Conservation (phyloP, 1,140 invertebrate species). For the Drosophila busckii region DNA sequence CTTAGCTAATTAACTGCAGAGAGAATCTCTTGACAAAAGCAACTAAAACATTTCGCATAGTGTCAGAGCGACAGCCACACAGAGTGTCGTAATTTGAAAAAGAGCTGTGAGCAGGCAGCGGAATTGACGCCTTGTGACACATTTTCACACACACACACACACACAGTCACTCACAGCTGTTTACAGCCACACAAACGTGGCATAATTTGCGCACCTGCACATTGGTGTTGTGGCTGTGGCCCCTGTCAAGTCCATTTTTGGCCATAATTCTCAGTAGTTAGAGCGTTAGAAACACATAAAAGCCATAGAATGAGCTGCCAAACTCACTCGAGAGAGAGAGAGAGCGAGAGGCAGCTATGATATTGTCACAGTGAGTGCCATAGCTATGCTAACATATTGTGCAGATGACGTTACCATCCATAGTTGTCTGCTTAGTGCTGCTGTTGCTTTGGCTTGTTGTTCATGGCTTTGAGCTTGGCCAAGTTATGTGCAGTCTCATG, state of each 20-base stretch:
- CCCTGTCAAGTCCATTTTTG: slow-evolving; percentile 16
- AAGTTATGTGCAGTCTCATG: too few relatives aligned
- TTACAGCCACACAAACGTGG: too few relatives aligned
- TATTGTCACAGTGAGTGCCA: slow-evolving; percentile 37
- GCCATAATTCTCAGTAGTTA: slow-evolving; percentile 23
- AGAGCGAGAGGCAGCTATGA: slow-evolving; percentile 13
- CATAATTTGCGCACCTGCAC: slow-evolving; percentile 24
- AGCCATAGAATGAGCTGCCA: slow-evolving; percentile 62
- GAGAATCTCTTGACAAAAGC: slow-evolving; percentile 1
- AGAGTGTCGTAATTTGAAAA: slow-evolving; percentile 43
- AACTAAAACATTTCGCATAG: too few relatives aligned
- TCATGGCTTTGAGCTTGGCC: background rate
- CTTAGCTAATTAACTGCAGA: slow-evolving; percentile 52
- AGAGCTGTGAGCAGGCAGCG: slow-evolving; percentile 12
- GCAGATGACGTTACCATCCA: slow-evolving; percentile 38
- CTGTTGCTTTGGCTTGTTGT: background rate
- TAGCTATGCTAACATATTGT: slow-evolving; percentile 66
- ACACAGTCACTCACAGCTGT: too few relatives aligned
- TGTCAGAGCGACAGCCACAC: too few relatives aligned
- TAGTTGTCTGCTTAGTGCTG: background rate
- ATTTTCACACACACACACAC: slow-evolving; percentile 20
- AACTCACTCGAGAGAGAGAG: slow-evolving; percentile 44
- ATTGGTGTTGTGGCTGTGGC: slow-evolving; percentile 30
- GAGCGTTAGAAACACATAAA: too few relatives aligned
- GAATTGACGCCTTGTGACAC: slow-evolving; percentile 37